Conservation (phyloP, 2,113 vertebrate genomes). For the Okapia johnstoni region DNA sequence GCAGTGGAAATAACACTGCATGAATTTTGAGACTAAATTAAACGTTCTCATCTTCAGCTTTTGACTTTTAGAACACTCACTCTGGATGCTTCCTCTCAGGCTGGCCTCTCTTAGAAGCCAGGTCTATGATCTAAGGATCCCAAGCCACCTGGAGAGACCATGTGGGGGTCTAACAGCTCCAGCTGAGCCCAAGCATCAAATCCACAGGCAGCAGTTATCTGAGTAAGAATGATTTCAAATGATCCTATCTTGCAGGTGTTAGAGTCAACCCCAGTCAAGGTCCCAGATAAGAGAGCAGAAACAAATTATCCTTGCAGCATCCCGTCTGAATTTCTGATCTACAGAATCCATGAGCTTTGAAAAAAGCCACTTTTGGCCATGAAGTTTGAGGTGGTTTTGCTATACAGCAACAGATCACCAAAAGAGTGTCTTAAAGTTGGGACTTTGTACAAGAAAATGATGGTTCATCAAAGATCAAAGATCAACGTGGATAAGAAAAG, state of each 20-base stretch:
- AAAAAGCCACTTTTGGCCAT: background rate
- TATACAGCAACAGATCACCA: background rate
- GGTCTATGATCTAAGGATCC: background rate
- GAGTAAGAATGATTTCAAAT: background rate
- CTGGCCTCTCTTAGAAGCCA: background rate
- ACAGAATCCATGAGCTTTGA: background rate
- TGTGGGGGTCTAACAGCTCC: background rate
- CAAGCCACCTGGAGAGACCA: background rate
- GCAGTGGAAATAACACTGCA: background rate
- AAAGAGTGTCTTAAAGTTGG: background rate
- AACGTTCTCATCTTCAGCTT: background rate
- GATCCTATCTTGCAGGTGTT: background rate
- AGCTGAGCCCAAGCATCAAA: background rate
- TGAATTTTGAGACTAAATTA: background rate
- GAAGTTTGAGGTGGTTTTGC: background rate
- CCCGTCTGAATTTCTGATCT: background rate
- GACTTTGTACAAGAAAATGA: background rate
- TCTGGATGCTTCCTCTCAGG: background rate
- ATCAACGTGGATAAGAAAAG: background rate
- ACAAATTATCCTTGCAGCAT: background rate
- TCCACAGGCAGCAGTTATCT: background rate
- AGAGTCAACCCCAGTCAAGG: background rate
- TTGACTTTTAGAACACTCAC: background rate
- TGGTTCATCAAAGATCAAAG: background rate
- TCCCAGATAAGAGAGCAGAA: background rate